Evolutionary conservation across 2,797 vertebrate genomes (phyloP).

Genomic region (Nannoperca obscura): DNA sequence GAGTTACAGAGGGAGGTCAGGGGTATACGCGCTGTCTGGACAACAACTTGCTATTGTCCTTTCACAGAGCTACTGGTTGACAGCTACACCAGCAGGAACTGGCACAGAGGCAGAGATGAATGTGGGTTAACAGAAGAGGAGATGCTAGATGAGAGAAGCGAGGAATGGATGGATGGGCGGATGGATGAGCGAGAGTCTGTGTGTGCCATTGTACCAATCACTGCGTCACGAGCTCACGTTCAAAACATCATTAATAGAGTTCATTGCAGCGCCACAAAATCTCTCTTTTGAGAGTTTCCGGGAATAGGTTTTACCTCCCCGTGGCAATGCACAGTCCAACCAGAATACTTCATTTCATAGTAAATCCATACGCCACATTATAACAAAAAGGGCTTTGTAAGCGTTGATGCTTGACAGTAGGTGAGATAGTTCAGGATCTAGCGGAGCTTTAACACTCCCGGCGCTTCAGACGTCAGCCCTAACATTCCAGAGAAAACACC

Average conservation of each 20-base stretch:
- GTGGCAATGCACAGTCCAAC: background rate
- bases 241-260: constrained; percentile 4
- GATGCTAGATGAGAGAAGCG: constrained; percentile 27
- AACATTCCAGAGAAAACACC: constrained; percentile 50
- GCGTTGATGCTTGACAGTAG: constrained; percentile 11
- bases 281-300: background rate
- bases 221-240: constrained; percentile 67
- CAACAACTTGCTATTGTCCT: constrained; percentile 72
- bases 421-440: constrained; percentile 44
- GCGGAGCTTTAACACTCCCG: constrained; percentile 22
- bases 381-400: constrained; percentile 27
- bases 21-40: constrained; percentile 34
- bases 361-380: constrained; percentile 2
- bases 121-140: constrained; percentile 51
- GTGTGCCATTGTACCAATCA: constrained; percentile 72
- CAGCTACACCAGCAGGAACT: constrained; percentile 42
- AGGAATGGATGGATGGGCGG: constrained; percentile 22
- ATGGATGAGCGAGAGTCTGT: constrained; percentile 37
- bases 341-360: background rate
- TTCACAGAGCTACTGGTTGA: constrained; percentile 27
- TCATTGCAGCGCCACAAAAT: background rate
- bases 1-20: constrained; percentile 28
- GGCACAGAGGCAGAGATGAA: constrained; percentile 49
- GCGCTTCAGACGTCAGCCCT: constrained; percentile 17
- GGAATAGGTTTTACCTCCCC: background rate